Conservation (phyloP, 1,140 invertebrate genomes). For the Hyphantria cunea region DNA sequence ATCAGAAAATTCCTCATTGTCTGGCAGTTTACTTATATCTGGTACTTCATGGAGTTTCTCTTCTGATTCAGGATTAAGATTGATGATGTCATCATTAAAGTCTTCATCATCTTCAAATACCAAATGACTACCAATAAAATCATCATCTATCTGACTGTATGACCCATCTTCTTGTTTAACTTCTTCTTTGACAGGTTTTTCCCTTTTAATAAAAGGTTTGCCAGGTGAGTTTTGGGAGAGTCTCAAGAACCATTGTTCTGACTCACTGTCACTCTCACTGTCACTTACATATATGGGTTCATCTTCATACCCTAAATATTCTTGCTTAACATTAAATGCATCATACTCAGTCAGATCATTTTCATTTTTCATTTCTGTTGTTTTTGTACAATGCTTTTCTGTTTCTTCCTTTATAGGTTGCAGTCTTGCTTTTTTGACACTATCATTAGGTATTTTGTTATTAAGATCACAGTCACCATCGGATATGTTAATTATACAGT, state of each 20-base stretch:
- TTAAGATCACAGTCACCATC: slow-evolving; percentile 49
- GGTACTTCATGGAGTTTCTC: slow-evolving; percentile 5
- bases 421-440: slow-evolving; percentile 51
- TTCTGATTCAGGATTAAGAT: slow-evolving; percentile 39
- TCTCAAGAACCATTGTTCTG: slow-evolving; percentile 59
- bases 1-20: slow-evolving; percentile 20
- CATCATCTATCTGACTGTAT: slow-evolving; percentile 68
- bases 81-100: slow-evolving; percentile 51
- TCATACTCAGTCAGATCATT: slow-evolving; percentile 62
- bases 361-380: slow-evolving; percentile 47
- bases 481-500: slow-evolving; percentile 37
- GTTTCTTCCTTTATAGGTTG: slow-evolving; percentile 37
- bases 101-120: slow-evolving; percentile 43
- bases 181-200: slow-evolving; percentile 36
- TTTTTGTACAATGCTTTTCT: slow-evolving; percentile 28
- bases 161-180: slow-evolving; percentile 50
- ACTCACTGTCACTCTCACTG: slow-evolving; percentile 70
- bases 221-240: slow-evolving; percentile 68
- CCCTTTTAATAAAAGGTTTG: slow-evolving; percentile 51
- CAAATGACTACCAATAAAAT: slow-evolving; percentile 37
- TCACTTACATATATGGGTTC: slow-evolving; percentile 57
- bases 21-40: slow-evolving; percentile 1
- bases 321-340: slow-evolving; percentile 71
- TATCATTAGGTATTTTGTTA: slow-evolving; percentile 21
- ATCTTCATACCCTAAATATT: slow-evolving; percentile 62